phyloP scores from a whole-genome alignment of 2,113 vertebrate species.

The Ivindomyrus marchei region DNA sequence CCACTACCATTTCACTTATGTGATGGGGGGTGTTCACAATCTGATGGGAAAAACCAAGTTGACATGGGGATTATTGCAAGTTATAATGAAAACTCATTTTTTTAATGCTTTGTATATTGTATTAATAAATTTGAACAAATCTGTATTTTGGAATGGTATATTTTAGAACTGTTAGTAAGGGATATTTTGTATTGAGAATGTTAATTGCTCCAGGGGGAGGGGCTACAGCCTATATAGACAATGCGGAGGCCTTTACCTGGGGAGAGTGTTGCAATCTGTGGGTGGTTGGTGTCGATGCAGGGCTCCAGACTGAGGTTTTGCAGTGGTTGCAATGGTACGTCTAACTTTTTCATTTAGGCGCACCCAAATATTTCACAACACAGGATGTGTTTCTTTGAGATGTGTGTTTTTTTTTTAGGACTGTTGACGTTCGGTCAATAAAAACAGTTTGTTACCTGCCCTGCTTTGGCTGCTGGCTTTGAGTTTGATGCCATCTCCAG shows the following conservation, averaged over 20 bases:
- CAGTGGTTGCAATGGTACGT: too few relatives aligned
- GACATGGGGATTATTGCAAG: background rate
- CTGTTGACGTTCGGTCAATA: too few relatives aligned
- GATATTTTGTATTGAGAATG: background rate
- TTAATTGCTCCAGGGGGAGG: background rate
- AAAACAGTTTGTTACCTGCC: too few relatives aligned
- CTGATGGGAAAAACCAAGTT: background rate
- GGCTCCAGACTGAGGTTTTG: too few relatives aligned
- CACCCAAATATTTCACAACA: too few relatives aligned
- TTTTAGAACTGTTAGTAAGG: background rate
- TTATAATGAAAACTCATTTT: background rate
- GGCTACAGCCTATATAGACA: background rate
- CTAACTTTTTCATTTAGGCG: too few relatives aligned
- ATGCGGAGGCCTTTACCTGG: background rate
- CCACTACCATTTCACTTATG: background rate
- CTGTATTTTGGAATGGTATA: background rate
- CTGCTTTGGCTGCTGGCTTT: too few relatives aligned
- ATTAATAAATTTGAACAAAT: background rate
- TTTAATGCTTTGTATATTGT: background rate
- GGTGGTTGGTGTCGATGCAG: background rate
- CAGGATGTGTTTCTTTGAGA: too few relatives aligned
- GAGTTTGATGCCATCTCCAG: too few relatives aligned
- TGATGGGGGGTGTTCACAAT: background rate
- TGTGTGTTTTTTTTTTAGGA: too few relatives aligned
- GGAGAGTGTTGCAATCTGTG: background rate